Evolutionary conservation across 1,140 invertebrate species (phyloP), one percentile per base, ranked within the genome.

Genomic region (Drosophila sturtevanti): DNA sequence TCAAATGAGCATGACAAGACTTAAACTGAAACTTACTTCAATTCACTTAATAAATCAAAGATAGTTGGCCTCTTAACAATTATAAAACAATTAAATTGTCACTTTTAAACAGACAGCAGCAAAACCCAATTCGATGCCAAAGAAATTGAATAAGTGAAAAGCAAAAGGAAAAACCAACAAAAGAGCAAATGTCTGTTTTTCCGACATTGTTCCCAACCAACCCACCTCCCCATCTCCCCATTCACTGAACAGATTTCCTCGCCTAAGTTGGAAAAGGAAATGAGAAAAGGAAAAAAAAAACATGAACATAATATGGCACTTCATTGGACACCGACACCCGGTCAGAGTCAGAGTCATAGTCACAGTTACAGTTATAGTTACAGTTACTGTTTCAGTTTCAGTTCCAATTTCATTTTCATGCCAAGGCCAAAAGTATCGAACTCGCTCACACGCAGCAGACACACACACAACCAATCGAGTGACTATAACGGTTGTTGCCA

Each of bases 11-110:
- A 14, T 14, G 27, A 54, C 22, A 3, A 21, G 14, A 44, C 27
- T 31, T 38, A 56, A 66, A 61, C 38, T 41, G n/a, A 35, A 54
- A 16, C 31, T 48, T 14, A 68, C 72, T 76, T 82, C 79, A 79
- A 82, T 82, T 86, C 70, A 24, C 38, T 48, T 66, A 51, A 77
- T 89, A 79, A 87, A 82, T 82, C 84, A 87, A 58, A 63, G 56
- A 44, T 61, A 35, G 24, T 48, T 48, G 27, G 52, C 52, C 21
- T 52, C 63, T 56, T 63, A 77, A 77, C 84, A 89, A 89, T 89
- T 89, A 89, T 80, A 72, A 89, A 89, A 89, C 84, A 89, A 89
- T 89, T 89, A 89, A 89, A 89, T 89, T 89, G 84, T 89, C 84
- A 80, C 79, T 72, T 59, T 69, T 59, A 77, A 63, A 68, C 66